A percentile compares a stretch with the other conserved stretches of the same genome.
Conservation (phyloP, 2,113 vertebrate genomes). For the Vidua chalybeata region DNA sequence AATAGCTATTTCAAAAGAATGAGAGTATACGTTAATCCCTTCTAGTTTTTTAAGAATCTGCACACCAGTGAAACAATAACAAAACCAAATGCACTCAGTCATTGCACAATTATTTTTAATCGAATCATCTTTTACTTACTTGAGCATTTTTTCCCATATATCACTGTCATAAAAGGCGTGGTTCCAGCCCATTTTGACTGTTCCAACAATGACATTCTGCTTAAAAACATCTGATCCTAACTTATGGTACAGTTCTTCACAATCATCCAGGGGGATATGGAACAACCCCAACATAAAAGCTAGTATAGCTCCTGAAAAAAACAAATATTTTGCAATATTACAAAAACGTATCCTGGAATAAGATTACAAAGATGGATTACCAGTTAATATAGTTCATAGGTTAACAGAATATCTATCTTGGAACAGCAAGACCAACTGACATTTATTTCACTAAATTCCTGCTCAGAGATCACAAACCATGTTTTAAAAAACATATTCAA, state of each 20-base stretch:
- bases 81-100: not conserved
- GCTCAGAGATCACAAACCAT: not conserved
- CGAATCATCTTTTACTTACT: constrained; percentile 77
- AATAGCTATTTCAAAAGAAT: not conserved
- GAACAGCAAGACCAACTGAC: not conserved
- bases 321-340: constrained; percentile 22
- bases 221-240: constrained; percentile 94
- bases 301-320: constrained; percentile 90
- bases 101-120: not conserved
- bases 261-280: constrained; percentile 89
- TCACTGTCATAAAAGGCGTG: constrained; percentile 97
- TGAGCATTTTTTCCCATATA: constrained; percentile 93
- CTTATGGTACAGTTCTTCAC: constrained; percentile 91
- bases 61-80: not conserved
- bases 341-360: not conserved
- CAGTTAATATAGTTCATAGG: not conserved
- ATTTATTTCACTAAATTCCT: not conserved
- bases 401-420: not conserved
- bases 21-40: not conserved
- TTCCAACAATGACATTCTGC: constrained; percentile 94
- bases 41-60: not conserved
- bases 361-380: not conserved
- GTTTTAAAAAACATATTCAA: not conserved
- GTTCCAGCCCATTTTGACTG: constrained; percentile 97
- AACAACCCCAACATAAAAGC: constrained; percentile 95